phyloP scores from a whole-genome alignment of 2,113 vertebrate species.

The Conger conger region DNA sequence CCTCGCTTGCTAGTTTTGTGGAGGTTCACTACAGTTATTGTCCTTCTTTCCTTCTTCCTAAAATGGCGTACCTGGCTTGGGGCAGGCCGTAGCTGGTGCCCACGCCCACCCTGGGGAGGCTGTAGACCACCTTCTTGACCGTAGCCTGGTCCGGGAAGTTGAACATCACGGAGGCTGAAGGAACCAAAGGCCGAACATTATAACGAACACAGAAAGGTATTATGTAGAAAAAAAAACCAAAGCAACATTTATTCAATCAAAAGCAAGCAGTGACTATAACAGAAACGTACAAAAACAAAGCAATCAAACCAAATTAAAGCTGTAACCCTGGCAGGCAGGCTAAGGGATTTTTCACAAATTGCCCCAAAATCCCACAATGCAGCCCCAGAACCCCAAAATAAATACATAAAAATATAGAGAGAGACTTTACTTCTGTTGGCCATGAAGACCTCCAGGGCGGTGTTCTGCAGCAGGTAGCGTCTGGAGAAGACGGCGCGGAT shows the following conservation, averaged over 20 bases:
- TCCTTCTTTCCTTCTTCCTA: not conserved
- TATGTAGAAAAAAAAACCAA: too few relatives aligned
- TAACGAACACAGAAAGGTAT: too few relatives aligned
- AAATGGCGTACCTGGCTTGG: conserved; percentile 86
- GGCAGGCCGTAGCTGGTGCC: conserved; percentile 98
- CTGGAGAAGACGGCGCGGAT: conserved; percentile 96
- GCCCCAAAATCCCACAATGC: too few relatives aligned
- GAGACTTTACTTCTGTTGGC: conserved; percentile 90
- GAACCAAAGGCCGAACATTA: conserved; percentile 36
- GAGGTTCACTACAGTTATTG: not conserved
- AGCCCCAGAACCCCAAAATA: too few relatives aligned
- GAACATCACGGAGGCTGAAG: conserved; percentile 94
- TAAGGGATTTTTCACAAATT: too few relatives aligned
- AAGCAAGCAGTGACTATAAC: too few relatives aligned
- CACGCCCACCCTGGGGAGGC: conserved; percentile 93
- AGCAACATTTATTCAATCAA: too few relatives aligned
- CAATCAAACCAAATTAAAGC: too few relatives aligned
- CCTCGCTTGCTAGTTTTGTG: not conserved
- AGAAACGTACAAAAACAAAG: too few relatives aligned
- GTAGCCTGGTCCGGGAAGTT: conserved; percentile 98
- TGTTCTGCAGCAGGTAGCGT: conserved; percentile 92
- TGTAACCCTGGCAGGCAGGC: too few relatives aligned
- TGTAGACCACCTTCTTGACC: conserved; percentile 94
- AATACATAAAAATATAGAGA: too few relatives aligned
- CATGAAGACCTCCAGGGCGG: conserved; percentile 96